Evolutionary conservation across 2,113 vertebrate genomes (phyloP).

Genomic region (Gyps fulvus): DNA sequence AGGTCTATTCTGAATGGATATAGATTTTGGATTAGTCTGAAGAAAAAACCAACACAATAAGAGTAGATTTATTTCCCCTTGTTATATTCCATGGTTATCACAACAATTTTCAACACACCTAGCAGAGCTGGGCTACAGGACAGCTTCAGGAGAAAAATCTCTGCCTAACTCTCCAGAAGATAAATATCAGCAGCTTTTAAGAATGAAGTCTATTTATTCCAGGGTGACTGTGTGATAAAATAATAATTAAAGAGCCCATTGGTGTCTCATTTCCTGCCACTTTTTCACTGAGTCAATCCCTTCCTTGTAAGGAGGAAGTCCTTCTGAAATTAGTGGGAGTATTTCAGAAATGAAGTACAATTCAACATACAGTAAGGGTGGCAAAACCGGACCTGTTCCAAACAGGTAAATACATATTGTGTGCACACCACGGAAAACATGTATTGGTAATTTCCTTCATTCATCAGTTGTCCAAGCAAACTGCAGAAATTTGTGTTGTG

Average conservation of each 20-base stretch:
- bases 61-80: slow-evolving; percentile 24
- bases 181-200: not conserved
- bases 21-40: not conserved
- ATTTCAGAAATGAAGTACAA: not conserved
- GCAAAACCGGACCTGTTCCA: not conserved
- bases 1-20: slow-evolving; percentile 9
- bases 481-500: not conserved
- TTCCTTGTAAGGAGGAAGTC: not conserved
- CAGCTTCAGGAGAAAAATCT: not conserved
- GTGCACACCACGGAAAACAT: not conserved
- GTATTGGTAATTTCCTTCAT: not conserved
- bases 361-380: not conserved
- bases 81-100: slow-evolving; percentile 17
- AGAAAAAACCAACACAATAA: not conserved
- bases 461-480: not conserved
- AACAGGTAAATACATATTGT: not conserved
- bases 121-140: not conserved
- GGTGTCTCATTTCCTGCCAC: not conserved
- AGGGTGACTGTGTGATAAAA: not conserved
- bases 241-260: not conserved
- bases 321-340: not conserved
- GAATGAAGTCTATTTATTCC: not conserved
- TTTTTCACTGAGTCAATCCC: not conserved
- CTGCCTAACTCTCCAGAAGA: not conserved
- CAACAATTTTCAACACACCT: not conserved